Conservation (phyloP, 1,140 invertebrate species). For the Caerostris darwini region DNA sequence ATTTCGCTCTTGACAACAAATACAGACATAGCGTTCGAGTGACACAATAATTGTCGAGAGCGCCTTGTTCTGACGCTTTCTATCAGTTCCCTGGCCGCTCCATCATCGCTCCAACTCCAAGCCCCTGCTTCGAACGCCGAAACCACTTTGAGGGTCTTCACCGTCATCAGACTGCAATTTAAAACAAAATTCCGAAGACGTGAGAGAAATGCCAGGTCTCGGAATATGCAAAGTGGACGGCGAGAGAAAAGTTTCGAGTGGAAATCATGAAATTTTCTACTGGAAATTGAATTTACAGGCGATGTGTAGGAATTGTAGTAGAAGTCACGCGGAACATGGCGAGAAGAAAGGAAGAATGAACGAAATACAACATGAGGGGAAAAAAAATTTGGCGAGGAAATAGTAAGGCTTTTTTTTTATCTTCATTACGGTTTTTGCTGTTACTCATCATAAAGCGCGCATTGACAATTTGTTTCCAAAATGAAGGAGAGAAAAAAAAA, state of each 20-base stretch:
- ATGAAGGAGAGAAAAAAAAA: neutral
- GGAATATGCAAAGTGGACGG: conserved; percentile 74
- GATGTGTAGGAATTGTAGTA: conserved; percentile 33
- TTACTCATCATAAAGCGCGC: neutral
- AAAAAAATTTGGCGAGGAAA: neutral
- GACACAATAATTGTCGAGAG: conserved; percentile 76
- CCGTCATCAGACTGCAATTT: conserved; percentile 75
- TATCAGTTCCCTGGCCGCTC: neutral
- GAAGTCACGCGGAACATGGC: neutral
- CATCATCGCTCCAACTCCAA: too few relatives aligned
- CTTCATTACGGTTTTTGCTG: neutral
- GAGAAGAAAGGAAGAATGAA: neutral
- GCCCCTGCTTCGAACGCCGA: neutral
- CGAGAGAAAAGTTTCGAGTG: conserved; percentile 67
- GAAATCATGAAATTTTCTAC: conserved; percentile 72
- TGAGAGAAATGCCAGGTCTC: neutral
- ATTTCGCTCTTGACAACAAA: conserved; percentile 63
- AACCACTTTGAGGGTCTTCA: conserved; percentile 57
- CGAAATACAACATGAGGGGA: neutral
- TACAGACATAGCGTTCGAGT: conserved; percentile 3
- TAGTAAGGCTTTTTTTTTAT: neutral
- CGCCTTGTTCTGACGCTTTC: conserved; percentile 68
- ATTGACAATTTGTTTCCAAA: conserved; percentile 1
- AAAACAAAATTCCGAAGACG: conserved; percentile 73
- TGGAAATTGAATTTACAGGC: conserved; percentile 73